Evolutionary conservation across 2,113 vertebrate genomes (phyloP).

Genomic region (Corythaixoides concolor): DNA sequence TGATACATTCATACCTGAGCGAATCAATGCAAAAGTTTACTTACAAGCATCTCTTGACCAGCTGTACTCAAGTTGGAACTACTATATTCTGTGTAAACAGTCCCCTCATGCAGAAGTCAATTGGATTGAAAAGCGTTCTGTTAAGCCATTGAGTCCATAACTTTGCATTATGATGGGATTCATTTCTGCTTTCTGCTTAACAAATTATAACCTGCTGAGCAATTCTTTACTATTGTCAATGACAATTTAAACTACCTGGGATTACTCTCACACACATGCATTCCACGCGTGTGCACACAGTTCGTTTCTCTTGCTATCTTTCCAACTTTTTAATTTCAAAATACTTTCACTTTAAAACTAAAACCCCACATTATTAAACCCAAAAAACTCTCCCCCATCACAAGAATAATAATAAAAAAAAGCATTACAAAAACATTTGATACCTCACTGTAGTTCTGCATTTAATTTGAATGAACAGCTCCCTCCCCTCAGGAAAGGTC

Average conservation of each 20-base stretch:
- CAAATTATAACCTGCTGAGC: not conserved
- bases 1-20: not conserved
- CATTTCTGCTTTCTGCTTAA: not conserved
- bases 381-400: not conserved
- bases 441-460: not conserved
- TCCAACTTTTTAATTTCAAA: not conserved
- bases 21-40: not conserved
- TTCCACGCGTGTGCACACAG: accelerated
- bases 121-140: not conserved
- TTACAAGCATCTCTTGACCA: not conserved
- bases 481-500: not conserved
- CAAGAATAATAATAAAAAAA: not conserved
- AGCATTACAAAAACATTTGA: not conserved
- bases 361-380: not conserved
- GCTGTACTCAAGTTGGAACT: not conserved
- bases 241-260: not conserved
- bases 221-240: not conserved
- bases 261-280: not conserved
- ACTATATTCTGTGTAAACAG: not conserved
- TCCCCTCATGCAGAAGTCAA: not conserved
- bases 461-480: not conserved
- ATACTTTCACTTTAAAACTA: not conserved
- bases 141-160: not conserved
- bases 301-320: not conserved
- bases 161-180: not conserved